These are phyloP conservation scores for Odontothrips loti DNA, from an alignment of 2,888 invertebrate genomes.

Conservation along the genomic window DNA sequence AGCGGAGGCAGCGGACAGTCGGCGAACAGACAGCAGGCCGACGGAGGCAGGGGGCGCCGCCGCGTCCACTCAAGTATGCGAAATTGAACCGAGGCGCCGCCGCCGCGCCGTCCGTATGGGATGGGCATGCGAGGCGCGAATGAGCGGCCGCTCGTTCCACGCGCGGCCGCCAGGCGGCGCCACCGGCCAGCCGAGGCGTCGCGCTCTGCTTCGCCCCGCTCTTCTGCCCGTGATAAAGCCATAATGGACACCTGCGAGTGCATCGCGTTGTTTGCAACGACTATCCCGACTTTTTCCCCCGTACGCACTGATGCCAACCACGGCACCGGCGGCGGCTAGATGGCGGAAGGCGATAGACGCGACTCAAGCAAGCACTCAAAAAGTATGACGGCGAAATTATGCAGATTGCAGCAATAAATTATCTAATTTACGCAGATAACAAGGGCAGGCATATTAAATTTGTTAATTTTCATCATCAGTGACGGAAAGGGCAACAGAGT, in stretches of 20 bases:
- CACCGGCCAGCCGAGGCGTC: background rate
- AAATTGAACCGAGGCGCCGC: no score
- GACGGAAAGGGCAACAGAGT: background rate
- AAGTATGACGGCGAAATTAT: conserved; percentile 5
- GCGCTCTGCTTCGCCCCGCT: background rate
- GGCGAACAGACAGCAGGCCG: no score
- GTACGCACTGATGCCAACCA: background rate
- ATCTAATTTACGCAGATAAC: background rate
- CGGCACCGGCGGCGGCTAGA: background rate
- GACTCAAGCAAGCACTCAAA: conserved; percentile 11
- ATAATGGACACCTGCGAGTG: conserved; percentile 4
- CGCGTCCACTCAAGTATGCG: no score
- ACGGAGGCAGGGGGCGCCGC: no score
- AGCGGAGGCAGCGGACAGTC: no score
- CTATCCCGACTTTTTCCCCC: background rate
- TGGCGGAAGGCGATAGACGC: background rate
- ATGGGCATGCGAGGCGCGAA: no score
- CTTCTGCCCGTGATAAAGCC: background rate
- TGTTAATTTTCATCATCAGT: background rate
- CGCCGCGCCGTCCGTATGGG: no score
- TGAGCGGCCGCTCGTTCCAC: no score
- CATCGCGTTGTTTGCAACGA: conserved; percentile 1
- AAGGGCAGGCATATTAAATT: background rate
- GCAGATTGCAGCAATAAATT: conserved; percentile 1
- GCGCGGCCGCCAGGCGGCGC: background rate